phyloP scores from a whole-genome alignment of 2,113 vertebrate genomes.

The Stegastes partitus region DNA sequence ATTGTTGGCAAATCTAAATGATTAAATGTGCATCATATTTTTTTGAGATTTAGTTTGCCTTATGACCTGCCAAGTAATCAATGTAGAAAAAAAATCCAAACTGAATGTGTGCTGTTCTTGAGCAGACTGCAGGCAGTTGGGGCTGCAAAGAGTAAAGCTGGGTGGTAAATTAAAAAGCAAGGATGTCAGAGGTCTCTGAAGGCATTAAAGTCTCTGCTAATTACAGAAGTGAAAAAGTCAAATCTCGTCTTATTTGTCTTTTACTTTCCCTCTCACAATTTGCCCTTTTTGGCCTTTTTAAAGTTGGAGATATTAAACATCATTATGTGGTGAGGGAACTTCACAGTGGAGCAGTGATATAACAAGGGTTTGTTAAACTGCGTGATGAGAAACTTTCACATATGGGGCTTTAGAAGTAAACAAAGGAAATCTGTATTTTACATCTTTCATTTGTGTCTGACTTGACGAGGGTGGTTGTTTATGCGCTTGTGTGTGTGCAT shows the following conservation, averaged over 20 bases:
- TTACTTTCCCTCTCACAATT: not conserved
- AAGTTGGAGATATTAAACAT: slow-evolving; percentile 16
- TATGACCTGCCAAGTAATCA: slow-evolving; percentile 1
- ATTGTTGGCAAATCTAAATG: not conserved
- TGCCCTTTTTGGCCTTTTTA: slow-evolving; percentile 23
- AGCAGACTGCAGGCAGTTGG: not conserved
- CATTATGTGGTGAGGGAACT: slow-evolving; percentile 4
- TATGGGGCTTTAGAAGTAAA: not conserved
- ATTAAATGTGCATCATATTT: not conserved
- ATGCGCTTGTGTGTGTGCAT: not conserved
- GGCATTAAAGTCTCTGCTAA: slow-evolving; percentile 17
- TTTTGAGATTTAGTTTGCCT: not conserved
- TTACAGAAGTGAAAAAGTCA: slow-evolving; percentile 13
- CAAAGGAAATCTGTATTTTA: not conserved
- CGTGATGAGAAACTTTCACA: not conserved
- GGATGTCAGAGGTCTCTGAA: slow-evolving; percentile 23
- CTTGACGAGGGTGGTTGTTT: not conserved
- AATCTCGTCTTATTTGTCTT: slow-evolving; percentile 14
- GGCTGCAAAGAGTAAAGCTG: slow-evolving; percentile 20
- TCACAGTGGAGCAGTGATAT: not conserved
- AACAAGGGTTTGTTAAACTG: not conserved
- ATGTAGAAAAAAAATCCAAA: not conserved
- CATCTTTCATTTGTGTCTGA: not conserved
- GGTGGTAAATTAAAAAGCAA: slow-evolving; percentile 28
- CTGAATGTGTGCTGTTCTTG: not conserved